These are phyloP conservation scores for Cossypha dichroa DNA, from an alignment of 2,797 vertebrate species.

Conservation along the genomic window DNA sequence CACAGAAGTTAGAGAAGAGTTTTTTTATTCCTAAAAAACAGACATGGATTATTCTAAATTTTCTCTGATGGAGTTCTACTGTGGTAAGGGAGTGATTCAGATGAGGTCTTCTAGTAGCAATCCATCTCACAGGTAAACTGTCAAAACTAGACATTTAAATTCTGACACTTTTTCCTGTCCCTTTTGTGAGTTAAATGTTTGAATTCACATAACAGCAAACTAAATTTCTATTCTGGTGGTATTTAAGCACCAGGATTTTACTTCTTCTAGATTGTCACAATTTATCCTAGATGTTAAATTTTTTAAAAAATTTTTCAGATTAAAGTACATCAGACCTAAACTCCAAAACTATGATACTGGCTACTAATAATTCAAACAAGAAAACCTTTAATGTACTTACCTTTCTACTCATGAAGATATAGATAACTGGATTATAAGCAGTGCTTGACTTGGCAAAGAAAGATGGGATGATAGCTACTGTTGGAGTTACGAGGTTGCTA, in stretches of 20 bases:
- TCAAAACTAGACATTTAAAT: not conserved
- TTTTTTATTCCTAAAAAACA: not conserved
- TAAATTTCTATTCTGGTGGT: not conserved
- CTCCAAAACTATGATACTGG: not conserved
- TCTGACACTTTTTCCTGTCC: not conserved
- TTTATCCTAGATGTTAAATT: not conserved
- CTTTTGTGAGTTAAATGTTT: not conserved
- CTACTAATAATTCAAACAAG: not conserved
- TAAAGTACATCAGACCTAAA: not conserved
- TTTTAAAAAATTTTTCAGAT: not conserved
- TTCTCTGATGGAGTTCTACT: not conserved
- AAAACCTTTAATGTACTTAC: slow-evolving; percentile 67
- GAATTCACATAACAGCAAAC: not conserved
- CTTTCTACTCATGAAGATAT: slow-evolving; percentile 93
- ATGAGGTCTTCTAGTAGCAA: not conserved
- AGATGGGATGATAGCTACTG: slow-evolving; percentile 86
- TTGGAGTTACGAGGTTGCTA: slow-evolving; percentile 84
- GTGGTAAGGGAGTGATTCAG: not conserved
- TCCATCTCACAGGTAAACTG: not conserved
- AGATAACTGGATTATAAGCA: slow-evolving; percentile 91
- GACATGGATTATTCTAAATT: not conserved
- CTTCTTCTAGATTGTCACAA: not conserved
- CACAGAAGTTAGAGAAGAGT: not conserved
- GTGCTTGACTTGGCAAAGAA: slow-evolving; percentile 92
- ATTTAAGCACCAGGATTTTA: not conserved